These are phyloP conservation scores for Eulacestoma nigropectus DNA, from an alignment of 2,113 vertebrate genomes.

Conservation along the genomic window DNA sequence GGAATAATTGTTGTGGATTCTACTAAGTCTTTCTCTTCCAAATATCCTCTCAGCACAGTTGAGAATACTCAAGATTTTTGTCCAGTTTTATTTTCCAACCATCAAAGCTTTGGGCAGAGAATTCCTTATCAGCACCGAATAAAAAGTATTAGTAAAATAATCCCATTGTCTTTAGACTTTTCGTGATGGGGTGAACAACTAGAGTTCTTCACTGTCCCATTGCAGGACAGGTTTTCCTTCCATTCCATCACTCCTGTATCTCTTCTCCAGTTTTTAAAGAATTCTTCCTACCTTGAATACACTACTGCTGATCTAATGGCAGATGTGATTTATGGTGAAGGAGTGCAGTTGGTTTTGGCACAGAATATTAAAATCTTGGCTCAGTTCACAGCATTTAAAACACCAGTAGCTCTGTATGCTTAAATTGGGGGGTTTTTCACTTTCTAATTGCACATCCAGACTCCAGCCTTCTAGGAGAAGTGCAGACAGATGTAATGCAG, in stretches of 20 bases:
- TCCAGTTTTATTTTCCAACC: not conserved
- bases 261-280: not conserved
- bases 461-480: not conserved
- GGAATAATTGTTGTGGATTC: not conserved
- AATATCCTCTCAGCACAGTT: not conserved
- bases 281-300: not conserved
- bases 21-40: not conserved
- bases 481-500: not conserved
- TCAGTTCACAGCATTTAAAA: not conserved
- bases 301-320: not conserved
- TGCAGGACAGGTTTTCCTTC: not conserved
- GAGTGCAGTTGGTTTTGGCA: not conserved
- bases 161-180: not conserved
- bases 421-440: not conserved
- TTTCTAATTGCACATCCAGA: not conserved
- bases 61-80: not conserved
- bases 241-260: not conserved
- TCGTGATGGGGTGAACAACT: not conserved
- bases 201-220: fast-evolving
- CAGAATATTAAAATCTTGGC: not conserved
- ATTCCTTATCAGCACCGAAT: not conserved
- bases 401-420: not conserved
- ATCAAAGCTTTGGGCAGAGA: not conserved
- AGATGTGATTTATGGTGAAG: not conserved
- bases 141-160: not conserved